Percentiles rank a stretch among this genome's conserved stretches.
phyloP scores from a whole-genome alignment of 2,888 invertebrate species.

The Ophion costatus region DNA sequence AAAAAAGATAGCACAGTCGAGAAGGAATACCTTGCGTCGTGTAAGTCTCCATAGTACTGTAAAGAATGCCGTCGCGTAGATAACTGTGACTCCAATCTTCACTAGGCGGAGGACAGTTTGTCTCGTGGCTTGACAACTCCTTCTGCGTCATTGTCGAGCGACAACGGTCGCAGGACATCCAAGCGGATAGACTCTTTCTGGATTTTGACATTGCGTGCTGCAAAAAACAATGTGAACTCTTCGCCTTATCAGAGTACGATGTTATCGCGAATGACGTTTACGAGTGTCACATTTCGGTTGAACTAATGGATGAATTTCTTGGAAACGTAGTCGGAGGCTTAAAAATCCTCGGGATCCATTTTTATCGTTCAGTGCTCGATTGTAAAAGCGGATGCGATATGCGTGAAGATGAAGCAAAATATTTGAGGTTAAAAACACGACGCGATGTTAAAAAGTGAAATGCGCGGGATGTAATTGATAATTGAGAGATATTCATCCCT shows the following conservation, averaged over 20 bases:
- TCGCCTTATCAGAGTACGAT: too few relatives aligned
- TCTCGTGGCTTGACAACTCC: conserved; percentile 86
- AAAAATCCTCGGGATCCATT: too few relatives aligned
- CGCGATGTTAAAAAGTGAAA: neutral
- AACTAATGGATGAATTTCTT: too few relatives aligned
- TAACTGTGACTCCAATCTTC: conserved; percentile 79
- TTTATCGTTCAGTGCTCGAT: too few relatives aligned
- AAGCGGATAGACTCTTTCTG: conserved; percentile 85
- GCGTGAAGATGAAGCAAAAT: too few relatives aligned
- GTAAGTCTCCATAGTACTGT: conserved; percentile 78
- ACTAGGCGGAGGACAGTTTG: conserved; percentile 85
- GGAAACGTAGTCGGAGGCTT: neutral
- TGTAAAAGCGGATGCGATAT: too few relatives aligned
- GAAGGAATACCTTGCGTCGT: conserved; percentile 75
- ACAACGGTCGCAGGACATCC: conserved; percentile 88
- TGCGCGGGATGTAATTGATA: neutral
- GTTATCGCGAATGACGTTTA: too few relatives aligned
- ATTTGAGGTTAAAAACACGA: neutral
- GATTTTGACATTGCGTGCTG: conserved; percentile 80
- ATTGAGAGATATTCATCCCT: neutral
- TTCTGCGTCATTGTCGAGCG: conserved; percentile 85
- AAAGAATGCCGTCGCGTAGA: conserved; percentile 76
- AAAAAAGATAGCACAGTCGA: neutral
- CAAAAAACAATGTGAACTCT: neutral
- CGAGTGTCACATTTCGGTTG: too few relatives aligned